Conservation (phyloP, 2,888 invertebrate species). For the Microctonus hyperodae region DNA sequence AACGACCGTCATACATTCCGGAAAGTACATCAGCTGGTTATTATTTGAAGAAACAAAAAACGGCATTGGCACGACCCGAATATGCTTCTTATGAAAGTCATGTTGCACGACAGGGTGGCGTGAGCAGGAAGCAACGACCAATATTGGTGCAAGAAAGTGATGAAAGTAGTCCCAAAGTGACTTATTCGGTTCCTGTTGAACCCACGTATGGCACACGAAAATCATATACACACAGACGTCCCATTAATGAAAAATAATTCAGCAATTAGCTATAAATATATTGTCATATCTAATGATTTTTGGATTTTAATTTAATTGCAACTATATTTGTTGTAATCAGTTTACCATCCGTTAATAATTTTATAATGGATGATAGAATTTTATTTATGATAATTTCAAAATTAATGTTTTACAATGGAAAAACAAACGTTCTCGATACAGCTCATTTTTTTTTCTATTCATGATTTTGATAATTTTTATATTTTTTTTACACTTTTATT, state of each 20-base stretch:
- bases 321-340: background rate
- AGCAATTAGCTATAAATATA: background rate
- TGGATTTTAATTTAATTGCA: slow-evolving; percentile 1
- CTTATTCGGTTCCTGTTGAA: slow-evolving; percentile 56
- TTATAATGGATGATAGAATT: background rate
- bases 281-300: background rate
- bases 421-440: background rate
- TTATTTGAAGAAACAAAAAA: slow-evolving; percentile 53
- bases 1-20: slow-evolving; percentile 40
- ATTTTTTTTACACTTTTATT: background rate
- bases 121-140: slow-evolving; percentile 50
- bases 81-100: slow-evolving; percentile 54
- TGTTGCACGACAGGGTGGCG: slow-evolving; percentile 48
- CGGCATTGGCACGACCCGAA: slow-evolving; percentile 49
- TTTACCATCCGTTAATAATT: background rate
- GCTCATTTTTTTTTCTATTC: background rate
- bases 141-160: slow-evolving; percentile 48
- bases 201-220: slow-evolving; percentile 52
- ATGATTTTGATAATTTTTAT: background rate
- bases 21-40: slow-evolving; percentile 48
- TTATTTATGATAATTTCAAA: slow-evolving; percentile 24
- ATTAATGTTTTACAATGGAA: slow-evolving; percentile 1
- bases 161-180: slow-evolving; percentile 52
- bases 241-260: slow-evolving; percentile 37
- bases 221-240: slow-evolving; percentile 35